Base-by-base conservation (phyloP, 1,140 invertebrate species). In the Asbolus verrucosus region DNA sequence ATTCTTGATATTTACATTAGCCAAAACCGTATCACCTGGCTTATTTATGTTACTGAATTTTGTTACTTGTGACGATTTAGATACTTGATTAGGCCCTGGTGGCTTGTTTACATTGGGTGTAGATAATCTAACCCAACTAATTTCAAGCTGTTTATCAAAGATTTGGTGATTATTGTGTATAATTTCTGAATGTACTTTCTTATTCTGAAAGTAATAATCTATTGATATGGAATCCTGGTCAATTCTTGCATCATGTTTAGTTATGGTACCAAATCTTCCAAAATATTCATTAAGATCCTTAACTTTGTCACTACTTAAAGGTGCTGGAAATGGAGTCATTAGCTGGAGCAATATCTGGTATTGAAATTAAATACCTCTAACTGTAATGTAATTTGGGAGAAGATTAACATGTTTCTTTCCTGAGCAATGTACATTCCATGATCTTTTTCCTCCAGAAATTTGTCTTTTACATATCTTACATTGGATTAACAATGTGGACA, bases 401-500 rank as follows among this genome's bases (percentile, higher is more conserved):
- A 1, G 13, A 68, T 8, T 1, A 60, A 54, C 9, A 13, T 43
- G n/a, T 14, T 41, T 6, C 41, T n/a, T 50, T 3, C 9, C n/a
- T n/a, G n/a, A n/a, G n/a, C n/a, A n/a, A n/a, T n/a, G n/a, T n/a
- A n/a, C n/a, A n/a, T n/a, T n/a, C 14, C 13, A 18, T 38, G 18
- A 50, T 18, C 19, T 65, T 46, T 65, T 36, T 16, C 54, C 19
- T 31, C 46, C 16, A 36, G 19, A 16, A 21, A 27, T 11, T 8
- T 13, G 54, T 60, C 9, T 67, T 59, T 36, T 67, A 43, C 27
- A 67, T 24, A 13, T 67, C 38, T 62, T 61, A 61, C 38, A 67
- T 11, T 36, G 15, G 43, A 1, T 21, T 18, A 18, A 1, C 16
- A 18, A 5, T 18, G 16, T 24, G n/a, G 43, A 11, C 1, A 50